phyloP scores from a whole-genome alignment of 92 coral and sea anemone genomes.

The Umimayanthus kanabou region DNA sequence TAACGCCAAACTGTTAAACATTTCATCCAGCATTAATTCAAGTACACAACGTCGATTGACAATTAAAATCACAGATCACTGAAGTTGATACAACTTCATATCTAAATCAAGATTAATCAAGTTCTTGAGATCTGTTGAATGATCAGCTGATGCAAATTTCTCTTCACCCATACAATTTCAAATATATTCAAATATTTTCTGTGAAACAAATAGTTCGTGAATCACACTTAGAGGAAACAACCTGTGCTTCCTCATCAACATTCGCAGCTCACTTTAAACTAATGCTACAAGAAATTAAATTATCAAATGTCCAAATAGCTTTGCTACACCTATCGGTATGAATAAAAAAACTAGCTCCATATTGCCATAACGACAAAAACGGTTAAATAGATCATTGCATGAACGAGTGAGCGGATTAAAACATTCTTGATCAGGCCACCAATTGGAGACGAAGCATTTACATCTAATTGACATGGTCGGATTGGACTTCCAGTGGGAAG shows the following conservation, averaged over 20 bases:
- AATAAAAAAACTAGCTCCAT: too few species aligned
- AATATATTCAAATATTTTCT: too few species aligned
- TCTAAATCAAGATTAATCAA: neutral
- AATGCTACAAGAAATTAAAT: neutral
- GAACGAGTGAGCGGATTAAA: too few species aligned
- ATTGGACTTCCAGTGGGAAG: too few species aligned
- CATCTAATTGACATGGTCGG: too few species aligned
- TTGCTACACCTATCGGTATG: neutral
- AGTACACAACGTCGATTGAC: constrained; percentile 2
- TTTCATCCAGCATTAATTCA: neutral
- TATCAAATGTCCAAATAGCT: neutral
- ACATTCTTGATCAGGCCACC: too few species aligned
- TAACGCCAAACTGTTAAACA: constrained; percentile 21
- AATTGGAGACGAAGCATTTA: too few species aligned
- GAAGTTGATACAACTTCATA: neutral
- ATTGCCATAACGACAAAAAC: too few species aligned
- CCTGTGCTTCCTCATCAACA: neutral
- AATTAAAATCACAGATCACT: neutral
- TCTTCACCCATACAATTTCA: neutral
- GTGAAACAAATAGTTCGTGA: neutral
- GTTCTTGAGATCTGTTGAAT: neutral
- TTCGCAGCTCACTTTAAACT: neutral
- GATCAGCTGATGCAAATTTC: neutral
- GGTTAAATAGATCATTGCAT: too few species aligned
- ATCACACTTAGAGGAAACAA: neutral